Evolutionary conservation across 2,113 vertebrate species (phyloP), one percentile per base, ranked within the genome.

Genomic region (Calidris pygmaea): DNA sequence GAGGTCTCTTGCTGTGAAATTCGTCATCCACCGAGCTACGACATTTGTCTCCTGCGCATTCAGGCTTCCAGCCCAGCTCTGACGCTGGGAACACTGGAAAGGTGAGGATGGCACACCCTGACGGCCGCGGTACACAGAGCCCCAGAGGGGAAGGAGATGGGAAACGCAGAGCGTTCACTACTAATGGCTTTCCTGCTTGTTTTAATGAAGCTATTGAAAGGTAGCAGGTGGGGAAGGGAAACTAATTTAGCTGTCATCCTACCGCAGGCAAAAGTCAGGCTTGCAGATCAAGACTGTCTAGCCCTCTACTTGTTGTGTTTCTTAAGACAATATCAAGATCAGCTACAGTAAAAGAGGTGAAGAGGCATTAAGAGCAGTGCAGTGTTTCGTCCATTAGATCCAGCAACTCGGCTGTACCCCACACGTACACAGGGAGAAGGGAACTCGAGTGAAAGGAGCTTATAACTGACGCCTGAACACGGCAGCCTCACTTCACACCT

Each of bases 391-490:
- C 70, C 20, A 14, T 1, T 8, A 23, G 37, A 34, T 2, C 5
- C 68, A 32, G 58, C 20, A 34, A 12, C 43, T 52, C 10, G 1
- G 41, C 16, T 4, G 29, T 35, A 12, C 37, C 56, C n/a, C 7
- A 3, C n/a, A 3, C 5, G 18, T 47, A 21, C 10, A 1, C 20
- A 3, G 41, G 74, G 30, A 66, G 55, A 56, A 71, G 66, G 73
- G 50, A 37, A n/a, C 6, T 7, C 0, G 3, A 52, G 58, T 0
- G 41, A 30, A 52, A 52, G 47, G 41, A 73, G 65, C 62, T 55
- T 5, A 0, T 4, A 39, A 5, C 53, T 5, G 35, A 26, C 4
- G 14, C 6, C 74, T 17, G 24, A 14, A 20, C 30, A 2, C 1
- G 3, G 41, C 0, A 32, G 14, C 81, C 60, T 14, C 2, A 9